These are phyloP conservation scores for Enchytraeus crypticus DNA, from an alignment of 2,888 invertebrate species.

Conservation along the genomic window DNA sequence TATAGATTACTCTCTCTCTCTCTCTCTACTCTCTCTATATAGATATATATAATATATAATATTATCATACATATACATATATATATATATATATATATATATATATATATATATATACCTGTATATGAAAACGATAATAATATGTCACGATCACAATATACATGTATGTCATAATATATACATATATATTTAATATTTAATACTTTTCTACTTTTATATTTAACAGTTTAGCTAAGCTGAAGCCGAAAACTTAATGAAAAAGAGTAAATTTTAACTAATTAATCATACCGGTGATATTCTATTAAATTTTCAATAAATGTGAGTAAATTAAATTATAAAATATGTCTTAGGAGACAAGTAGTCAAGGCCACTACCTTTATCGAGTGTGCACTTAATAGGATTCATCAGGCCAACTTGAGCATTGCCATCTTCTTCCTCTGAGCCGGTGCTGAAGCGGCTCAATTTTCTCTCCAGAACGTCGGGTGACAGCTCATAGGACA, in stretches of 20 bases:
- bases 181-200: neutral
- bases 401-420: neutral
- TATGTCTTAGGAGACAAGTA: no score
- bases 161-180: neutral
- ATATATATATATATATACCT: neutral
- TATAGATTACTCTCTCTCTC: no score
- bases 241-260: neutral
- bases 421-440: neutral
- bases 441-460: slow-evolving; percentile 8
- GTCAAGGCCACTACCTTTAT: no score
- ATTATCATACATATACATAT: neutral
- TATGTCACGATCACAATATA: neutral
- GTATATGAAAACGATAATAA: neutral
- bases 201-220: neutral
- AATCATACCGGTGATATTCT: neutral
- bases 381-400: neutral
- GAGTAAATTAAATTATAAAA: no score
- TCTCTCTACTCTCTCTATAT: no score
- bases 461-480: slow-evolving; percentile 13
- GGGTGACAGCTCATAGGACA: slow-evolving; percentile 10
- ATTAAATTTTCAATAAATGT: no score
- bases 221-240: neutral
- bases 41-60: neutral
- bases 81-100: neutral
- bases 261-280: neutral